Conservation (phyloP, 2,797 vertebrate species). For the Coilia nasus region DNA sequence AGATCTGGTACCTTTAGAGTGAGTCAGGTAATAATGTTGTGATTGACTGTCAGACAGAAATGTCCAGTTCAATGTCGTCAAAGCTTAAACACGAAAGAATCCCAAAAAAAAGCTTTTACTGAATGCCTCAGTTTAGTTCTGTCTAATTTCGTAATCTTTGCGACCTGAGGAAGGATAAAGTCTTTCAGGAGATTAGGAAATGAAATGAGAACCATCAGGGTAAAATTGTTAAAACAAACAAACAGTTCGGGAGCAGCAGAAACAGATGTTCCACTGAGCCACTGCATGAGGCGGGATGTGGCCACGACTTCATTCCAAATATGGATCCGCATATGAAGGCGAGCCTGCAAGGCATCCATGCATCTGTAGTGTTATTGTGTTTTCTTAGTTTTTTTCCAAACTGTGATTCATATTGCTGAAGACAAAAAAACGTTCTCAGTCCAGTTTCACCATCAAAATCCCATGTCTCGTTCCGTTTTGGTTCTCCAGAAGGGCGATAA, state of each 20-base stretch:
- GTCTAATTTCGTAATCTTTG: conserved; percentile 60
- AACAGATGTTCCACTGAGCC: conserved; percentile 74
- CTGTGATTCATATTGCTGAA: neutral
- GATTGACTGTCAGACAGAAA: neutral
- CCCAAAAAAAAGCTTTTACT: neutral
- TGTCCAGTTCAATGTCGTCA: neutral
- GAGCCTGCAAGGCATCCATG: neutral
- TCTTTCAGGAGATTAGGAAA: conserved; percentile 70
- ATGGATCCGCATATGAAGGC: neutral
- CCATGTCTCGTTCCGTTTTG: neutral
- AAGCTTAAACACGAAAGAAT: neutral
- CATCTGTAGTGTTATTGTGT: neutral
- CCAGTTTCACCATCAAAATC: neutral
- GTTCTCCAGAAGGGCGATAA: neutral
- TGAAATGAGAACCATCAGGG: conserved; percentile 75
- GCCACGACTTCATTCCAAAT: conserved; percentile 21
- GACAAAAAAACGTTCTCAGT: neutral
- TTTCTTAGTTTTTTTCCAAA: neutral
- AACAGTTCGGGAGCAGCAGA: conserved; percentile 73
- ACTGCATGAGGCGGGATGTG: conserved; percentile 50
- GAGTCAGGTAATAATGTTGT: neutral
- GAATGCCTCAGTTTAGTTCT: conserved; percentile 52
- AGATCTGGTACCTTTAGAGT: neutral
- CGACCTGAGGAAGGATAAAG: conserved; percentile 67
- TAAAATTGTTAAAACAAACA: conserved; percentile 79